Conservation (phyloP, 2,113 vertebrate genomes). For the Zapus hudsonius region DNA sequence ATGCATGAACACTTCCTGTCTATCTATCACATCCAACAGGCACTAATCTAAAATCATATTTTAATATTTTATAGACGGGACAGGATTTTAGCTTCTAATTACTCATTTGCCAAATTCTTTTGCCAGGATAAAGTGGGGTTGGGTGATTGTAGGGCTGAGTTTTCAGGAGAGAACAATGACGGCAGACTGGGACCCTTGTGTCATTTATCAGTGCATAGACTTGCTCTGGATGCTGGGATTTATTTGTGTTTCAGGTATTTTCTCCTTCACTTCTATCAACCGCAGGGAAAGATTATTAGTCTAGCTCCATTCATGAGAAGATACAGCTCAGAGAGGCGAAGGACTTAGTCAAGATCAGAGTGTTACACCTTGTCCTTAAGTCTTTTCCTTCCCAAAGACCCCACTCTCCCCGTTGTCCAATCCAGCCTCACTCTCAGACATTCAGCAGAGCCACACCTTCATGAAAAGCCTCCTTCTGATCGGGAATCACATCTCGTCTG, state of each 20-base stretch:
- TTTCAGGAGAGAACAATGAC: background rate
- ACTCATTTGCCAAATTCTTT: constrained; percentile 55
- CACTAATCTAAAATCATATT: constrained; percentile 69
- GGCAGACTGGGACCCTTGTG: background rate
- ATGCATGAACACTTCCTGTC: constrained; percentile 69
- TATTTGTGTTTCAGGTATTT: background rate
- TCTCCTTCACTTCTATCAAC: constrained; percentile 1
- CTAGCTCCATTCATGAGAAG: background rate
- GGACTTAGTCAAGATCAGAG: background rate
- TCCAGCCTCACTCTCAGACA: background rate
- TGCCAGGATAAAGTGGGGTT: background rate
- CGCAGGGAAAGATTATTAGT: background rate
- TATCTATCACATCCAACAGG: constrained; percentile 56
- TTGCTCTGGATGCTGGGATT: background rate
- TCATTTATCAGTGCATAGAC: background rate
- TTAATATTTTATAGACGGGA: constrained; percentile 75
- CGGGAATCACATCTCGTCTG: background rate
- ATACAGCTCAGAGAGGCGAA: background rate
- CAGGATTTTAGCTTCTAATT: constrained; percentile 70
- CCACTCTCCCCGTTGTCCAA: background rate
- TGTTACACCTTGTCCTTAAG: background rate
- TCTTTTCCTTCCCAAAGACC: background rate
- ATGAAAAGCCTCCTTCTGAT: background rate
- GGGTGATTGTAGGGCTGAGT: background rate
- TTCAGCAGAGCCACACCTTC: background rate